Base-by-base conservation (phyloP, 92 coral and sea anemone species). In the Actinernus sp. region DNA sequence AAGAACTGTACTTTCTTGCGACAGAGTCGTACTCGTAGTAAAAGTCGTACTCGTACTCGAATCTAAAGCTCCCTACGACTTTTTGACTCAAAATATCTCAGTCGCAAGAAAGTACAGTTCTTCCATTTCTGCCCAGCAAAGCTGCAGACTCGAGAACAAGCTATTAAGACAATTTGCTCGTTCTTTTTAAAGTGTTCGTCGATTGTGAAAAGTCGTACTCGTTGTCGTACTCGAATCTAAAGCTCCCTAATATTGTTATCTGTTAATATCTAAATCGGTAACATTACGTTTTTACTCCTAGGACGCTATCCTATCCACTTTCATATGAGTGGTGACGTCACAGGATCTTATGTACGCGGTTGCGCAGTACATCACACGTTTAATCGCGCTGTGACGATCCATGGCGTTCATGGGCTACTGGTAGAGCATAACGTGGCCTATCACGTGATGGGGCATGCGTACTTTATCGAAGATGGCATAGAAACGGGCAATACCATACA, bases 261-360 rank as follows among this genome's bases (percentile, higher is more conserved):
- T 8, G n/a, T n/a, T n/a, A n/a, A n/a, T n/a, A n/a, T n/a, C n/a
- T n/a, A 19, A 55, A 25, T 25, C 9, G 31, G 0, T 31, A 21
- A 34, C 10, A 28, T 26, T 16, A n/a, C 16, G 12, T 6, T 28
- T 46, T 31, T 2, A 9, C 7, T 62, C 47, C 31, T 54, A 87
- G 93, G 97, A 33, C 88, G 98, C 18, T 93, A 93, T 60, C 98
- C 98, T 2, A 89, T 93, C 38, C 98, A 93, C 58, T 93, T 93
- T 62, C 98, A 93, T 52, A 49, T 93, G 68, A 89, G 88, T 49
- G 98, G 96, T 57, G 83, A 82, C 70, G 93, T 93, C 50, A 67
- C 88, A 1, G 96, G 92, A 13, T 93, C 98, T 2, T 93, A 89
- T 71, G 98, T 93, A 46, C 87, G 92, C 65, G 98, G 98, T 58